Evolutionary conservation across 2,888 invertebrate genomes (phyloP).

Genomic region (Eupithecia tripunctaria): DNA sequence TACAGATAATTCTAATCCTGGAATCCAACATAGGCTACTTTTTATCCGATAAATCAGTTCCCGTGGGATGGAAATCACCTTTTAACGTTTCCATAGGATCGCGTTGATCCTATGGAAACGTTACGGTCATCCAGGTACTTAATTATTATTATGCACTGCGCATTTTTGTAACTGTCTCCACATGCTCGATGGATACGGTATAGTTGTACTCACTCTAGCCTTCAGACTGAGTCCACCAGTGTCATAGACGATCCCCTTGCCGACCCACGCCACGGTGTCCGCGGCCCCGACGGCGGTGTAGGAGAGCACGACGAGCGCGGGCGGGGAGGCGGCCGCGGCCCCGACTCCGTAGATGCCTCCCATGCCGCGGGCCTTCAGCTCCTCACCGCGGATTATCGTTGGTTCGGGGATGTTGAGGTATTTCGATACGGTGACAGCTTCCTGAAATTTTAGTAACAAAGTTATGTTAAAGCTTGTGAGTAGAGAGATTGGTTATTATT

Average conservation of each 20-base stretch:
- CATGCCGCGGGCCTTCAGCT: slow-evolving; percentile 89
- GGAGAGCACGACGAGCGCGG: slow-evolving; percentile 87
- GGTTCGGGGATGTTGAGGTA: background rate
- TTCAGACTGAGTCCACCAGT: slow-evolving; percentile 97
- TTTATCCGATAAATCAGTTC: too few relatives aligned
- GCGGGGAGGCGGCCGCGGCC: slow-evolving; percentile 78
- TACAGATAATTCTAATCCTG: too few relatives aligned
- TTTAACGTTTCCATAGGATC: too few relatives aligned
- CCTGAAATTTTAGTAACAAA: background rate
- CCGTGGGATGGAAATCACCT: too few relatives aligned
- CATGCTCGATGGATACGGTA: too few relatives aligned
- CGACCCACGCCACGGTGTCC: slow-evolving; percentile 92
- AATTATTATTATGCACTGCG: too few relatives aligned
- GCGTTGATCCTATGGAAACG: too few relatives aligned
- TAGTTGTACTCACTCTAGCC: slow-evolving; percentile 89
- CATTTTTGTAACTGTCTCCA: too few relatives aligned
- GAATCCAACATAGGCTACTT: too few relatives aligned
- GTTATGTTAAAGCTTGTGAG: too few relatives aligned
- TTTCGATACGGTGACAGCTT: background rate
- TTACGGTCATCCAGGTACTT: too few relatives aligned
- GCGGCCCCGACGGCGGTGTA: slow-evolving; percentile 85
- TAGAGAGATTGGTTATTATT: too few relatives aligned
- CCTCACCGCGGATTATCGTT: slow-evolving; percentile 89
- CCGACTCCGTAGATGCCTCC: slow-evolving; percentile 96
- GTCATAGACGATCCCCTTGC: slow-evolving; percentile 97